Conservation (phyloP, 2,113 vertebrate species). For the Motacilla tschutschensis region DNA sequence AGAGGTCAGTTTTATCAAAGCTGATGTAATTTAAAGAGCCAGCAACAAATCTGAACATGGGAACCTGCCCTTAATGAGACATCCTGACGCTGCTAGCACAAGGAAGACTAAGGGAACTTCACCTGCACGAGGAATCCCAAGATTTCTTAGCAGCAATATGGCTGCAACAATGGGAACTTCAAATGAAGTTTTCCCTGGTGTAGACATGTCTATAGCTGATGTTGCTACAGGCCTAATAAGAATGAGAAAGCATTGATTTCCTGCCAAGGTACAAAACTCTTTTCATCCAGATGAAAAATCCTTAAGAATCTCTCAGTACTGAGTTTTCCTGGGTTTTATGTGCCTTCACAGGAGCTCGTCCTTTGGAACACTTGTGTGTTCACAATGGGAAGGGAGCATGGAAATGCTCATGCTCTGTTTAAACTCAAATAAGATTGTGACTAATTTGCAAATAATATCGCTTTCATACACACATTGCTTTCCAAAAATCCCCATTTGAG, state of each 20-base stretch:
- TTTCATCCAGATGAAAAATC: constrained; percentile 4
- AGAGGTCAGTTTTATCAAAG: neutral
- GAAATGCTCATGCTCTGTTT: neutral
- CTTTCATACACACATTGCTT: neutral
- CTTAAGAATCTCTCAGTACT: neutral
- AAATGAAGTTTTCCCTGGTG: neutral
- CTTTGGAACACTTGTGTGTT: neutral
- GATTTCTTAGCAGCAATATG: neutral
- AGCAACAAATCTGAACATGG: neutral
- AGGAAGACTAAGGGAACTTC: neutral
- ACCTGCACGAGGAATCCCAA: neutral
- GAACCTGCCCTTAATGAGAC: neutral
- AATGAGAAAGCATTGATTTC: constrained; percentile 38
- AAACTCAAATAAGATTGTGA: neutral
- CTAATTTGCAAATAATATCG: neutral
- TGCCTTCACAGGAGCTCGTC: neutral
- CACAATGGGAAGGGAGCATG: rapidly evolving
- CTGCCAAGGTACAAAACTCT: constrained; percentile 21
- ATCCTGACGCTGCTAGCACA: neutral
- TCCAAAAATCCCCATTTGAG: neutral
- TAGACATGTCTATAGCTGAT: neutral
- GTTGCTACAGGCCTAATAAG: constrained; percentile 10
- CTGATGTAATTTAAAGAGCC: neutral
- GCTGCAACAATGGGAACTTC: neutral
- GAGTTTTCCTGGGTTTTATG: neutral